phyloP scores from a whole-genome alignment of 2,797 vertebrate species.

The Lepus townsendii region DNA sequence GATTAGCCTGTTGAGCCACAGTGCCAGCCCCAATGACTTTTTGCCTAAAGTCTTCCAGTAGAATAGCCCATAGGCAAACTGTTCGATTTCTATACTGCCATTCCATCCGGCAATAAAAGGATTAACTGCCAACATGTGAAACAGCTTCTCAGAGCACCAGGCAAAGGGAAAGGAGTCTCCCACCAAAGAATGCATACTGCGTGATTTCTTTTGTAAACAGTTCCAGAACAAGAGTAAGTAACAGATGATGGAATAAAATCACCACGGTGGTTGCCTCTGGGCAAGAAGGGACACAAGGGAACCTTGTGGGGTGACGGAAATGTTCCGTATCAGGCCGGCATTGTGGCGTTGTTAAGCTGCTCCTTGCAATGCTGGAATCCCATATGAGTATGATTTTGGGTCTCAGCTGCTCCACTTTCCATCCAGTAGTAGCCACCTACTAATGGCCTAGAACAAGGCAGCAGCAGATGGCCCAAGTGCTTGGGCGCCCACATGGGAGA shows the following conservation, averaged over 20 bases:
- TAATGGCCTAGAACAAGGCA: too few species aligned
- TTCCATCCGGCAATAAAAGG: not conserved
- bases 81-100: not conserved
- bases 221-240: not conserved
- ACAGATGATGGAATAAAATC: not conserved
- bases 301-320: not conserved
- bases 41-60: not conserved
- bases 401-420: too few species aligned
- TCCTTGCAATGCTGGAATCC: too few species aligned
- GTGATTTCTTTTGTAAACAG: not conserved
- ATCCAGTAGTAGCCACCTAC: too few species aligned
- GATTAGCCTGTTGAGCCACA: too few species aligned
- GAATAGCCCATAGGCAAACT: not conserved
- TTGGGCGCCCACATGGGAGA: too few species aligned
- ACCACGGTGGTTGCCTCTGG: not conserved
- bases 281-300: not conserved
- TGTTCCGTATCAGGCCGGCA: too few species aligned
- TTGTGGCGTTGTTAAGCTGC: too few species aligned
- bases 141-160: not conserved
- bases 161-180: not conserved
- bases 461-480: too few species aligned
- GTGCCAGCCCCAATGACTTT: not conserved
- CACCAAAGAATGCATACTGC: not conserved
- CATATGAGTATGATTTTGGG: too few species aligned
- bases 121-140: not conserved